These are phyloP conservation scores for Lacanobia wlatinum DNA, from an alignment of 2,888 invertebrate genomes.

Conservation along the genomic window DNA sequence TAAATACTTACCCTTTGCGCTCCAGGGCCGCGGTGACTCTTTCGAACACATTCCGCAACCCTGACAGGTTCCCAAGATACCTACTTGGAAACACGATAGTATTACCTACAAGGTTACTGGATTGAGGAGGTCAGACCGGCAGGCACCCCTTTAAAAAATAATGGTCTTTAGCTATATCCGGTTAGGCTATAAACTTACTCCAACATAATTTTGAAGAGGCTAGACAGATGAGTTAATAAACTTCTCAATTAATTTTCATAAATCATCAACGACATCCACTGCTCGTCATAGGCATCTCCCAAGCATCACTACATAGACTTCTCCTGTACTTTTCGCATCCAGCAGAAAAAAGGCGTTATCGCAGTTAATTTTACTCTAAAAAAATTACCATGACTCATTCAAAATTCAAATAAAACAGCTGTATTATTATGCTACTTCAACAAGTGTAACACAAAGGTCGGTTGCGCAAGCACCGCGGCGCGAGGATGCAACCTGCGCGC, in stretches of 20 bases:
- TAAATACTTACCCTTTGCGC: no score
- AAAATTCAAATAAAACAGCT: slow-evolving; percentile 3
- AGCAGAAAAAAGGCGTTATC: background rate
- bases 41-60: no score
- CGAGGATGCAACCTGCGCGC: slow-evolving; percentile 60
- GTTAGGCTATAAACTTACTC: background rate
- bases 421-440: slow-evolving; percentile 26
- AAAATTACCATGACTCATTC: slow-evolving; percentile 2
- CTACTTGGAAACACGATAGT: no score
- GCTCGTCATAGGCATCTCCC: background rate
- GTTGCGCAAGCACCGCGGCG: slow-evolving; percentile 59
- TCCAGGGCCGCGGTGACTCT: no score
- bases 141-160: no score
- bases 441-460: slow-evolving; percentile 59
- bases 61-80: no score
- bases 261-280: background rate
- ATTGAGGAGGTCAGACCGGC: no score
- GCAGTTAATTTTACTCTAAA: background rate
- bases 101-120: no score
- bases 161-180: no score
- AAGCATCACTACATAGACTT: background rate
- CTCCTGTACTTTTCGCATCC: background rate
- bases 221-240: background rate
- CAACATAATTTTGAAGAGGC: background rate
- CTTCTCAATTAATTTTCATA: background rate